Evolutionary conservation across 2,797 vertebrate species (phyloP).

Genomic region (Hippoglossus hippoglossus): DNA sequence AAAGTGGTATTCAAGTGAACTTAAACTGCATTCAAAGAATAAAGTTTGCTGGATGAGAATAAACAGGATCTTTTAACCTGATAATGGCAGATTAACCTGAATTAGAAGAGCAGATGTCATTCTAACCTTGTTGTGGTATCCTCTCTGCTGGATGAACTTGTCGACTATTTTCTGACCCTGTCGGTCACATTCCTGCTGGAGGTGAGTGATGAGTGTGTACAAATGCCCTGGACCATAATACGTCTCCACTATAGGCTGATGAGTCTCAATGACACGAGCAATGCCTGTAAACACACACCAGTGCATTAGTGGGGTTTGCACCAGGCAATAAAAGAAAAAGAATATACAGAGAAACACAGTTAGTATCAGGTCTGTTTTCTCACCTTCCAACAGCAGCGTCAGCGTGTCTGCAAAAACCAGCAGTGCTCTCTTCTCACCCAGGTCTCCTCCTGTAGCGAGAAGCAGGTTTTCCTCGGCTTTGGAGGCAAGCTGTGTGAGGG

Average conservation of each 20-base stretch:
- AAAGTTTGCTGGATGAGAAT: too few species aligned
- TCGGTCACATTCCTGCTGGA: constrained; percentile 94
- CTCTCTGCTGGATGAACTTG: constrained; percentile 93
- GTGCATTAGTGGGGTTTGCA: not conserved
- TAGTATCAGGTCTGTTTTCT: constrained; percentile 31
- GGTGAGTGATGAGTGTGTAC: constrained; percentile 92
- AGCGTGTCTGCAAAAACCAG: constrained; percentile 95
- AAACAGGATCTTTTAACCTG: too few species aligned
- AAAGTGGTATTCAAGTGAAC: too few species aligned
- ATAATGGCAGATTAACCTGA: not conserved
- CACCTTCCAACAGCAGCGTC: constrained; percentile 95
- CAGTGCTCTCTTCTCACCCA: constrained; percentile 91
- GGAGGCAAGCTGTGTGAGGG: constrained; percentile 87
- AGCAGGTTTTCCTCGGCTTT: constrained; percentile 96
- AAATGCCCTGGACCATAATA: constrained; percentile 96
- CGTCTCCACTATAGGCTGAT: constrained; percentile 97
- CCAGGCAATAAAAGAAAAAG: not conserved
- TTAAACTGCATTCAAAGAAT: too few species aligned
- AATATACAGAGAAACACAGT: not conserved
- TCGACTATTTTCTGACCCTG: constrained; percentile 96
- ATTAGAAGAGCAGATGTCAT: not conserved
- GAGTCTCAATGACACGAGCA: constrained; percentile 95
- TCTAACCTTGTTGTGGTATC: constrained; percentile 92
- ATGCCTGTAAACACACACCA: constrained; percentile 85
- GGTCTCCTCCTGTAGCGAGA: constrained; percentile 90